phyloP scores from a whole-genome alignment of 2,797 vertebrate genomes.

The Tragopan temminckii region DNA sequence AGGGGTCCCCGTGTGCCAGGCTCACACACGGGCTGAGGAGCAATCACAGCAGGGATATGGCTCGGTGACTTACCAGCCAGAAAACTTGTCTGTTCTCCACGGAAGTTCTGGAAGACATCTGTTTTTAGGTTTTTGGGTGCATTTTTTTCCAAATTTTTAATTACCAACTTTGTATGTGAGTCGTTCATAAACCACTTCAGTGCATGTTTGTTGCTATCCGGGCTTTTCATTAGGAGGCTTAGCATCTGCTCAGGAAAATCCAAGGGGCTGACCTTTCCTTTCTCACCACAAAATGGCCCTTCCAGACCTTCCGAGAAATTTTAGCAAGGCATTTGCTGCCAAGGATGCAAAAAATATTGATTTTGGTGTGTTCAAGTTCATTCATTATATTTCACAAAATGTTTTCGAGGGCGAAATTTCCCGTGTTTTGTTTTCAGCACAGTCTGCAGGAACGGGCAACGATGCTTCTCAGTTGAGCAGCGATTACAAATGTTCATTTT shows the following conservation, averaged over 20 bases:
- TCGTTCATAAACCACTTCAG: neutral
- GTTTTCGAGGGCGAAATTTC: conserved; percentile 1
- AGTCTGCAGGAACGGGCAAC: conserved; percentile 19
- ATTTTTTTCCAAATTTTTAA: neutral
- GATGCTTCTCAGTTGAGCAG: neutral
- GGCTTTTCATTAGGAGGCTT: neutral
- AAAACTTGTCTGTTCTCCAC: neutral
- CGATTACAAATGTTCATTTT: conserved; percentile 29
- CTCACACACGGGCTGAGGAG: accelerated
- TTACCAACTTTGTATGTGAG: neutral
- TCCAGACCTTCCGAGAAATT: conserved; percentile 28
- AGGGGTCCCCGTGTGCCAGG: neutral
- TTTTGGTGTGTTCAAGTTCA: conserved; percentile 3
- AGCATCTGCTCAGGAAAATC: conserved; percentile 6
- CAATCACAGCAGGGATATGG: neutral
- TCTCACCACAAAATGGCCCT: conserved; percentile 29
- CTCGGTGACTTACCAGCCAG: accelerated
- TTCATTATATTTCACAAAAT: conserved; percentile 7
- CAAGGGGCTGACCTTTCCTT: conserved; percentile 17
- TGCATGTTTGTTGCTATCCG: neutral
- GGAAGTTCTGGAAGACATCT: neutral
- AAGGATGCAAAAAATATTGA: conserved; percentile 30
- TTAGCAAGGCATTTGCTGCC: neutral
- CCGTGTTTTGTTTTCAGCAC: conserved; percentile 12
- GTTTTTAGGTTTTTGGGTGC: neutral